Conservation (phyloP, 2,888 invertebrate species). For the Heteropelma amictum region DNA sequence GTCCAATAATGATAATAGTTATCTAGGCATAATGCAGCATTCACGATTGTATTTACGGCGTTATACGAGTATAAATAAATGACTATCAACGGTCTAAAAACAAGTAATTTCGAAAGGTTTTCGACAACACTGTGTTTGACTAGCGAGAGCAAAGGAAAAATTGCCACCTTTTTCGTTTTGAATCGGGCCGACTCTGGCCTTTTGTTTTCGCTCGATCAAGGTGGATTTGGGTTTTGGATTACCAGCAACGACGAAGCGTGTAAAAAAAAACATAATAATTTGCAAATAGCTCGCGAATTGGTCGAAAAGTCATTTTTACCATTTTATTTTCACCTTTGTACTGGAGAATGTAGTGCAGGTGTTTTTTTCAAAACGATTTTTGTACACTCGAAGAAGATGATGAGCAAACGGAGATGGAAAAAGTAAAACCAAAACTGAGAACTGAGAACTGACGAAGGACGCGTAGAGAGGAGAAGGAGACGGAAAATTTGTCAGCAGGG, state of each 20-base stretch:
- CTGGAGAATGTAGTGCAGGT: conserved; percentile 55
- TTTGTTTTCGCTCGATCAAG: conserved; percentile 17
- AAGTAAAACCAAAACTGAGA: too few relatives aligned
- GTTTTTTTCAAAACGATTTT: conserved; percentile 63
- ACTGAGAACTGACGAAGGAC: too few relatives aligned
- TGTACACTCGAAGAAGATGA: conserved; percentile 53
- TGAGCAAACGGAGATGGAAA: not conserved
- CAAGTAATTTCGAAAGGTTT: not conserved
- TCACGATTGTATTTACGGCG: conserved; percentile 59
- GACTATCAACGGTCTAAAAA: conserved; percentile 49
- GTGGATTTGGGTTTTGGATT: conserved; percentile 65
- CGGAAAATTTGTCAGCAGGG: not conserved
- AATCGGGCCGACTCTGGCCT: not conserved
- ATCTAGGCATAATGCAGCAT: conserved; percentile 56
- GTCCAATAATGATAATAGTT: conserved; percentile 56
- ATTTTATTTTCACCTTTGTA: conserved; percentile 60
- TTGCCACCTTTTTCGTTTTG: not conserved
- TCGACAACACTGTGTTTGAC: not conserved
- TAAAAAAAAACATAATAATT: too few relatives aligned
- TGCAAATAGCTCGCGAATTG: conserved; percentile 64
- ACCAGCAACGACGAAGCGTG: conserved; percentile 76
- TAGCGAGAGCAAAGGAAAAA: not conserved
- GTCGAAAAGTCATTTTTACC: conserved; percentile 59
- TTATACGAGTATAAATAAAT: conserved; percentile 59
- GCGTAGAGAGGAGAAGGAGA: too few relatives aligned